A percentile compares a stretch with the other conserved stretches of the same genome.
Evolutionary conservation across 2,797 vertebrate species (phyloP).

Genomic region (Rhabdophis nuchalis): DNA sequence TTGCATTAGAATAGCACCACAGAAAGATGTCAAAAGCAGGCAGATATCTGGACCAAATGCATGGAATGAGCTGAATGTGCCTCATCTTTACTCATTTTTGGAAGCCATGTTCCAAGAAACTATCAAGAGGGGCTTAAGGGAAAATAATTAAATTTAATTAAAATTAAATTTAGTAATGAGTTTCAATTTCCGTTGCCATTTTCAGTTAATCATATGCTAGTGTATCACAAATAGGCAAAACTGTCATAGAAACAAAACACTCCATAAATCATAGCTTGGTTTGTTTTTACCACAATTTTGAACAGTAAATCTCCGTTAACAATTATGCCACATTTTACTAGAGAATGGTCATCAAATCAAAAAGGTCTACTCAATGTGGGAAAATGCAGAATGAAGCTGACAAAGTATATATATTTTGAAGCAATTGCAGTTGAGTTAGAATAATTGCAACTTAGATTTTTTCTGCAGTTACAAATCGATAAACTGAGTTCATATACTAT

Average conservation of each 20-base stretch:
- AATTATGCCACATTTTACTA: neutral
- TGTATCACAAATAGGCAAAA: neutral
- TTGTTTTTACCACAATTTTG: neutral
- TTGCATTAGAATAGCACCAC: neutral
- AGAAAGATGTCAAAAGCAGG: neutral
- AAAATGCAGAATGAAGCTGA: neutral
- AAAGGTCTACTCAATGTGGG: neutral
- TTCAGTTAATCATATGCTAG: neutral
- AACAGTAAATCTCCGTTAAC: neutral
- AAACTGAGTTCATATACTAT: neutral
- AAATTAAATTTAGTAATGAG: neutral
- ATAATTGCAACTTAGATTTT: neutral
- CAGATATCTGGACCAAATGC: neutral
- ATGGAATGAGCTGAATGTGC: neutral
- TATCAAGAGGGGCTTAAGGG: neutral
- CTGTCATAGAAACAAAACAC: neutral
- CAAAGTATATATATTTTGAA: neutral
- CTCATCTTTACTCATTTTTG: neutral
- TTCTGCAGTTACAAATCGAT: neutral
- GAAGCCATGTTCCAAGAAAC: neutral
- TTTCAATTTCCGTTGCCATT: neutral
- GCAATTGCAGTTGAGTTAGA: neutral
- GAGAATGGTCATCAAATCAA: neutral
- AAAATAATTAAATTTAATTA: neutral
- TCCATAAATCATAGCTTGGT: neutral